Evolutionary conservation across 2,113 vertebrate genomes (phyloP), one percentile per base, ranked within the genome.

Genomic region (Stigmatopora nigra): DNA sequence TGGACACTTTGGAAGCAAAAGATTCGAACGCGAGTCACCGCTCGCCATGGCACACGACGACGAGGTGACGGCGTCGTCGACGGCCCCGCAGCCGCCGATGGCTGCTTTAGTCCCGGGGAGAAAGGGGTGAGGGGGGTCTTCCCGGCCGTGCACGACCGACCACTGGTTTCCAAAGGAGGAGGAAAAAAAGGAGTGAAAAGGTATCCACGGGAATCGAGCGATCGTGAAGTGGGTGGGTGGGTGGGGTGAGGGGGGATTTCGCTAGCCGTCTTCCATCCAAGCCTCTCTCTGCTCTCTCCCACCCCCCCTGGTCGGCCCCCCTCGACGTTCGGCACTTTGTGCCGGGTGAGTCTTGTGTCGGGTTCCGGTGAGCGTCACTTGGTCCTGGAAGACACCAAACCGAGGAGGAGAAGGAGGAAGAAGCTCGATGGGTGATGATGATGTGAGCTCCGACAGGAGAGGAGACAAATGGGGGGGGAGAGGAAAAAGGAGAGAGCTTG

Each of bases 201-300:
- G 25, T 31, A 31, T 31, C 25, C 25, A 35, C 2, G 16, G 15
- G 3, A 22, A 22, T 3, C 2, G 20, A 15, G 1, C 44, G 20
- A 56, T 31, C 12, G 59, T 12, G 71, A 73, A 65, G 82, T 68
- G n/a, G n/a, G 49, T 2, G 25, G 25, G 25, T 31, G 25, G 25
- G 25, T 31, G 25, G 25, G 25, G 25, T 31, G 66, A 55, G 70
- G 62, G 64, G 67, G 67, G 77, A 82, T 65, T 73, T 53, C 17
- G 38, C 70, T 75, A 83, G 72, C 80, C 78, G 83, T 82, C 83
- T 85, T 87, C 84, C 81, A 87, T 86, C 77, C 81, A 84, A 77
- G 63, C 73, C 68, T 71, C 78, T 71, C 78, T 31, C 25, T 31
- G 25, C 25, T 31, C 25, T 31, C 67, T 17, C 75, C 48, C n/a